Conservation (phyloP, 2,797 vertebrate genomes). For the Phataginus tricuspis region DNA sequence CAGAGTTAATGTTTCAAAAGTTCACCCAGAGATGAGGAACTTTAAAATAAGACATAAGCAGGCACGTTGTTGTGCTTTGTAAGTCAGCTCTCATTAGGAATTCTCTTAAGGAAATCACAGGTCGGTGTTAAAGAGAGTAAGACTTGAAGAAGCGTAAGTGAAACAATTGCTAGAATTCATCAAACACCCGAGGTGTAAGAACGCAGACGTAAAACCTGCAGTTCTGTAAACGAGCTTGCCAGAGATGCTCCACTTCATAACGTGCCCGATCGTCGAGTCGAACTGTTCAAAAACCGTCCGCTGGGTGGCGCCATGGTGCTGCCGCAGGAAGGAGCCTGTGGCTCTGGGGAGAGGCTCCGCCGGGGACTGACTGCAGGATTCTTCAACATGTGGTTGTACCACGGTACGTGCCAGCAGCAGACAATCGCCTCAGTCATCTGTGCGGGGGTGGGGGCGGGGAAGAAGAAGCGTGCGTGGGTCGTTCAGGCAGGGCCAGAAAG, state of each 20-base stretch:
- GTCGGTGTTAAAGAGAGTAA: neutral
- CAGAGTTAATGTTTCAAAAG: neutral
- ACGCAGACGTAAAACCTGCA: neutral
- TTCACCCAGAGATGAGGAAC: neutral
- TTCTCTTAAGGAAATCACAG: conserved; percentile 41
- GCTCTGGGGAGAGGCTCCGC: neutral
- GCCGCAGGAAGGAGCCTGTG: conserved; percentile 20
- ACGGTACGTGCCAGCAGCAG: conserved; percentile 27
- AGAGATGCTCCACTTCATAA: neutral
- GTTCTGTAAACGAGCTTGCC: neutral
- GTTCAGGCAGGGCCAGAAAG: neutral
- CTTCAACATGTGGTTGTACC: conserved; percentile 54
- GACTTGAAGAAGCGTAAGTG: neutral
- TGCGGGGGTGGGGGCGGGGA: neutral
- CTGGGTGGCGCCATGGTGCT: conserved; percentile 73
- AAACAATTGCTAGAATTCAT: neutral
- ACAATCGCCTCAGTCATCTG: conserved; percentile 63
- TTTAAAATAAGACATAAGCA: conserved; percentile 1
- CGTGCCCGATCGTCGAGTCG: neutral
- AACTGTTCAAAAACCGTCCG: conserved; percentile 58
- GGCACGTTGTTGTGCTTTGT: too few species aligned
- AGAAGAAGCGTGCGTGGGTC: conserved; percentile 9
- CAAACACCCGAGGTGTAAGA: neutral
- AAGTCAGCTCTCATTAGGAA: neutral
- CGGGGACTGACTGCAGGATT: conserved; percentile 22